Base-by-base conservation (phyloP, 2,888 invertebrate genomes). In the Apoderus coryli region DNA sequence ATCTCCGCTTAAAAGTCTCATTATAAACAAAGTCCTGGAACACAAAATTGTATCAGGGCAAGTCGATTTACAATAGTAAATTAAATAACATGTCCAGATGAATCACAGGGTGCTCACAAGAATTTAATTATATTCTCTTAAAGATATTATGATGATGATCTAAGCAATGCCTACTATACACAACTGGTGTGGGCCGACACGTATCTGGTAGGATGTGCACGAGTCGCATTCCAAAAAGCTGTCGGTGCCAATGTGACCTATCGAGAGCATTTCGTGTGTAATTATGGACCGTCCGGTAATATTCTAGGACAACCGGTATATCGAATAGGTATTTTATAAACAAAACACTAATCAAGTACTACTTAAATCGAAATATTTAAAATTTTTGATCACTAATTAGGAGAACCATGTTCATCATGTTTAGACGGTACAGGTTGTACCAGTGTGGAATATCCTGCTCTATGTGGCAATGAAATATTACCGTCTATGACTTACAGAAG, bases 201-300 rank as follows among this genome's bases (percentile, higher is more conserved):
- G 5, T 53, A 52, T 32, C 41, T 45, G 32, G 31, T 45, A 36
- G 54, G 55, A n/a, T 54, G 54, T 40, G 52, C 53, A 4, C 43
- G 54, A 31, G 50, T 48, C 6, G 44, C 48, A 13, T 55, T 53
- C 33, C 52, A 55, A 34, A 26, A 39, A 31, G 28, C 38, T 3
- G 28, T 36, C 4, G 42, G 37, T 3, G 35, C 43, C 1, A 38
- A 44, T 26, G 40, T 48, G 4, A 32, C 34, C 2, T 55, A 53
- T 37, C 39, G 36, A 12, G 54, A 55, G 30, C 53, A 55, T 31
- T 49, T 57, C 19, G 40, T 57, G 6, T 58, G 58, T 37, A 58
- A 58, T 38, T 58, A 58, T 37, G 58, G 58, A 4, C 58, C 58
- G 4, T 39, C 52, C 3, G 58, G 58, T 10, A 56, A 56, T 33